Conservation (phyloP, 2,113 vertebrate genomes). For the Phaethornis superciliosus region DNA sequence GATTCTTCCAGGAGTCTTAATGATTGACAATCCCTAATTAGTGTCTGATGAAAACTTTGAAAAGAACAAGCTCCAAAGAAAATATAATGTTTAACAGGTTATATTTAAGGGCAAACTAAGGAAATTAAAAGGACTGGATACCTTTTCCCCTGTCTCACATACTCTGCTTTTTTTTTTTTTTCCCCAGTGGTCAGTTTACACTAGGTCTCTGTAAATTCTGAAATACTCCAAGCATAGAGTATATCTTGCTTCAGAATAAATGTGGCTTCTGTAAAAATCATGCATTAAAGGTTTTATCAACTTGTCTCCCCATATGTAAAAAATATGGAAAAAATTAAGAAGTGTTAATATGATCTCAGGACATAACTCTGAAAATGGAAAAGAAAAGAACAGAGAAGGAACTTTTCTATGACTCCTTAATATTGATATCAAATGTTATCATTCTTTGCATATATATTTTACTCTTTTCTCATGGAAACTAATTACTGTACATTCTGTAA, state of each 20-base stretch:
- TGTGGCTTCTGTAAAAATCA: background rate
- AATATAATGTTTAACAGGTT: background rate
- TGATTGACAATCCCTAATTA: constrained; percentile 24
- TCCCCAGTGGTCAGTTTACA: background rate
- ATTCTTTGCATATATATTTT: background rate
- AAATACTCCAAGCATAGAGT: background rate
- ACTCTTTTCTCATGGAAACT: background rate
- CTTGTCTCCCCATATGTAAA: background rate
- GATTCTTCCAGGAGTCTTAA: background rate
- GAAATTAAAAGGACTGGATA: background rate
- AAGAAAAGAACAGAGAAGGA: background rate
- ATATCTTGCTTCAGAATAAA: background rate
- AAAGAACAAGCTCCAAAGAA: background rate
- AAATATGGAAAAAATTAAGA: background rate
- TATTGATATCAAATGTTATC: background rate
- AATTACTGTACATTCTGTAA: constrained; percentile 7
- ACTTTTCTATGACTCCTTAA: background rate
- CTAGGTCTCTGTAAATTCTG: background rate
- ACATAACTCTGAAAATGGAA: background rate
- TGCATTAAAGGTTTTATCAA: background rate
- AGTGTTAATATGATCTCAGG: background rate
- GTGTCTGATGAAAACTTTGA: background rate
- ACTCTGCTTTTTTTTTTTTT: background rate
- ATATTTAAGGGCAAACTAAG: background rate
- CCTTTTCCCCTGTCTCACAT: background rate